Evolutionary conservation across 2,888 invertebrate genomes (phyloP), one percentile per base, ranked within the genome.

Genomic region (Cheilosia variabilis): DNA sequence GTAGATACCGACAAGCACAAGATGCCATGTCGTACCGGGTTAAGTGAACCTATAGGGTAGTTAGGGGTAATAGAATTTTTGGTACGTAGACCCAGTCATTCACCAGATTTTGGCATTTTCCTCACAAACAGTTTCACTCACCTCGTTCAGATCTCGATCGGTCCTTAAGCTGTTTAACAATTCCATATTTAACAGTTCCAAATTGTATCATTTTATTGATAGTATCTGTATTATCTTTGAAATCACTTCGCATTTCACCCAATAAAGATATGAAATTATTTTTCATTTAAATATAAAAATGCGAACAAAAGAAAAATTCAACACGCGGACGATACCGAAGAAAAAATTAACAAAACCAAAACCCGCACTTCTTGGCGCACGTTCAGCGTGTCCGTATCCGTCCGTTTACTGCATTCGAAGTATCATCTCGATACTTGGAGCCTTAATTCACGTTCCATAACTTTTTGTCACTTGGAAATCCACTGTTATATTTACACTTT

Each of bases 111-210:
- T 19, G 9, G 2, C 4, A 45, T 45, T 43, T 17, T 2, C 9
- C 17, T 34, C 13, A 50, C n/a, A 22, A 17, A n/a, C 0, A 10
- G 6, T 6, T 19, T 13, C 63, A 89, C 92, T 91, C 78, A 92
- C 92, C 92, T 90, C 91, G 91, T 83, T 91, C 92, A 53, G 90
- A 89, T 89, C 91, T 89, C 73, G 91, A 89, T 88, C 91, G 93
- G 90, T 88, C 94, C 91, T 89, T 94, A 91, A 89, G 90, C 89
- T 92, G 92, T 90, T 92, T 92, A 88, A 92, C 94, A 92, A 94
- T 94, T 93, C 94, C 93, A 93, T 93, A 94, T 93, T 94, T 94
- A 90, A 94, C 93, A 91, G 94, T 94, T 92, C 94, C 94, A 93
- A 94, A 94, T 93, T 93, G 94, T 93, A 94, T 93, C 94, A 94